Evolutionary conservation across 2,888 invertebrate species (phyloP).

Genomic region (Kuschelorhynchus macadamiae): DNA sequence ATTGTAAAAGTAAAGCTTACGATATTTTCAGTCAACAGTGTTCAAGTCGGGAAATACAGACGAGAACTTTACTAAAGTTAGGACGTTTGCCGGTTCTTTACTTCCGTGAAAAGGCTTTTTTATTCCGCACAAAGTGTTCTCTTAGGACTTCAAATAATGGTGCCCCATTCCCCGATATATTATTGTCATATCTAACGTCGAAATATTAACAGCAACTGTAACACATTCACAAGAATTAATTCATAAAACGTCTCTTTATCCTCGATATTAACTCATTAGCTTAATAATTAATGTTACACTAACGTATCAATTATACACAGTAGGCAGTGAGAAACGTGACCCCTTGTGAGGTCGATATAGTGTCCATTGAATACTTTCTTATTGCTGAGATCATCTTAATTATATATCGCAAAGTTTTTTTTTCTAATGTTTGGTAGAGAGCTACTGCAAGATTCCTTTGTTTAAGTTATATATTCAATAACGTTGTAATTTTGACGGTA

Average conservation of each 20-base stretch:
- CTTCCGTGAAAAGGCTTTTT: not conserved
- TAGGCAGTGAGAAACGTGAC: conserved; percentile 58
- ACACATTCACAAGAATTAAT: conserved; percentile 52
- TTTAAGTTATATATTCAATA: too few relatives aligned
- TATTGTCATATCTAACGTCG: conserved; percentile 66
- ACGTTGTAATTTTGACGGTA: too few relatives aligned
- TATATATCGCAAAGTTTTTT: conserved; percentile 1
- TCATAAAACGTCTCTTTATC: conserved; percentile 29
- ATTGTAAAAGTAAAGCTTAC: too few relatives aligned
- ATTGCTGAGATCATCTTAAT: conserved; percentile 61
- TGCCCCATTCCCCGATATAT: conserved; percentile 64
- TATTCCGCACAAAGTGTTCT: conserved; percentile 23
- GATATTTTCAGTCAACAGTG: too few relatives aligned
- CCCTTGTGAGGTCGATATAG: conserved; percentile 6
- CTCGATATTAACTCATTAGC: conserved; percentile 46
- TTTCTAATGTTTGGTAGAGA: not conserved
- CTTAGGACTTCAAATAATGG: conserved; percentile 55
- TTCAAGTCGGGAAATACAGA: too few relatives aligned
- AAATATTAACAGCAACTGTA: conserved; percentile 60
- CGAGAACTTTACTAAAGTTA: too few relatives aligned
- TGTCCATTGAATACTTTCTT: conserved; percentile 51
- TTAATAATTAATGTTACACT: conserved; percentile 13
- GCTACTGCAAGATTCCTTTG: too few relatives aligned
- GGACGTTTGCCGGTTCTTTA: too few relatives aligned
- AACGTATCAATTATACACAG: conserved; percentile 40